Evolutionary conservation across 1,140 invertebrate genomes (phyloP).

Genomic region (Pseudomyrmex gracilis): DNA sequence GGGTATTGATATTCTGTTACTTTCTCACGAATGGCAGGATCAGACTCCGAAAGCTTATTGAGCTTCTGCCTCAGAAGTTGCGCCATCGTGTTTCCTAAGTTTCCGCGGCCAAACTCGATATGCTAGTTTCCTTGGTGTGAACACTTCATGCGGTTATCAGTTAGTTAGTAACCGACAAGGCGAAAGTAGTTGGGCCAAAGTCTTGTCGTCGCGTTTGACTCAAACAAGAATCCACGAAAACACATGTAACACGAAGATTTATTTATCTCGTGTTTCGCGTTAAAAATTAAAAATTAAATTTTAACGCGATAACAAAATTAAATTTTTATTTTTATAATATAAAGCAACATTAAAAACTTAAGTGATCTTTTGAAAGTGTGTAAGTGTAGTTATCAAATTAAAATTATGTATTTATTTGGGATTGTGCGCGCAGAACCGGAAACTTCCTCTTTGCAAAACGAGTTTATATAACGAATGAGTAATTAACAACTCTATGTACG

Average conservation of each 20-base stretch:
- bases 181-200: slow-evolving; percentile 31
- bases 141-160: slow-evolving; percentile 59
- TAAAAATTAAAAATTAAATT: no score
- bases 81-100: slow-evolving; percentile 43
- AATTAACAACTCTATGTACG: background rate
- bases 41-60: slow-evolving; percentile 5
- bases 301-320: no score
- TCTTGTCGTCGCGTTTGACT: background rate
- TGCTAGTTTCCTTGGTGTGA: slow-evolving; percentile 42
- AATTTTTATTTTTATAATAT: background rate
- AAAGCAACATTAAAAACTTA: background rate
- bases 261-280: background rate
- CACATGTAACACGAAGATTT: background rate
- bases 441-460: background rate
- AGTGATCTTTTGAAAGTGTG: background rate
- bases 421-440: no score
- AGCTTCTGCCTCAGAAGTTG: slow-evolving; percentile 32
- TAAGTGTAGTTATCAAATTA: slow-evolving; percentile 11
- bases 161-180: slow-evolving; percentile 62
- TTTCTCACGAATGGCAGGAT: slow-evolving; percentile 3
- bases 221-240: slow-evolving; percentile 35
- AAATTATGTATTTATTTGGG: no score
- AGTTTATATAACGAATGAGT: background rate
- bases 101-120: slow-evolving; percentile 61
- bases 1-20: slow-evolving; percentile 13